Conservation (phyloP, 1,140 invertebrate species). For the Trichonephila clavipes region DNA sequence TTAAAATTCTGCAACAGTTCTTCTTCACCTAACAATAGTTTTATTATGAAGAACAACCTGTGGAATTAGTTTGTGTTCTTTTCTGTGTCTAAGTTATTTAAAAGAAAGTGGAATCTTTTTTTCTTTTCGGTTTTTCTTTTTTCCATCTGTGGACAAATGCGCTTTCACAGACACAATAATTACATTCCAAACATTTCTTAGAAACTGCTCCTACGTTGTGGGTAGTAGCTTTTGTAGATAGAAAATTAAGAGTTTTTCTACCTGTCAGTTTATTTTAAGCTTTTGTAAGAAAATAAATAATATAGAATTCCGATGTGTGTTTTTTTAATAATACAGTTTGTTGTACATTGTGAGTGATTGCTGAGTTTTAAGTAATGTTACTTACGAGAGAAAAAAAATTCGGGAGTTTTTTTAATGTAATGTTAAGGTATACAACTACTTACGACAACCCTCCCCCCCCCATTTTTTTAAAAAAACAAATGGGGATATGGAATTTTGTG, state of each 20-base stretch:
- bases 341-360: neutral
- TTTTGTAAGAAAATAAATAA: neutral
- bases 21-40: neutral
- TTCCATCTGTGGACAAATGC: neutral
- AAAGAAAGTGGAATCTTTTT: neutral
- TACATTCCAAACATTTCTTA: neutral
- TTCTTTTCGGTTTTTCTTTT: neutral
- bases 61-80: conserved; percentile 39
- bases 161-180: neutral
- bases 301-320: neutral
- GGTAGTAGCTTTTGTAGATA: neutral
- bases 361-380: neutral
- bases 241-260: neutral
- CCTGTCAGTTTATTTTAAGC: neutral
- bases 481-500: no score
- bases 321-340: neutral
- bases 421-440: no score
- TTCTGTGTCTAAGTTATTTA: conserved; percentile 4
- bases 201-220: neutral
- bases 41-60: conserved; percentile 44
- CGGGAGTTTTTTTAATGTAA: no score
- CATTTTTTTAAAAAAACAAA: no score
- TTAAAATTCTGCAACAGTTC: conserved; percentile 41
- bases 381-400: neutral
- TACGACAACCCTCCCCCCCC: no score